Base-by-base conservation (phyloP, 2,113 vertebrate genomes). In the Gallinago jamesoni region DNA sequence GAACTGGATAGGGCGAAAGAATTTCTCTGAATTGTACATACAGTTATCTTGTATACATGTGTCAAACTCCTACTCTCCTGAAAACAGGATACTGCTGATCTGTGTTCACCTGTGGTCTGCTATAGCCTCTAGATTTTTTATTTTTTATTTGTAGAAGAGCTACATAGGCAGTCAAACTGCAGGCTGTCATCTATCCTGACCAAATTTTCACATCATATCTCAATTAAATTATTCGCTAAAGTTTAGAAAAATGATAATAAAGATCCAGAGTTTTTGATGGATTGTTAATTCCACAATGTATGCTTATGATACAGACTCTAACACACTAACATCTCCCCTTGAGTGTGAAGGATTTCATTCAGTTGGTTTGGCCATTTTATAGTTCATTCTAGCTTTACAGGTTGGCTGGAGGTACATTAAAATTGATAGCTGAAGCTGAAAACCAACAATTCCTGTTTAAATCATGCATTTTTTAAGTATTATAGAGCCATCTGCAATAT, bases 401-500 rank as follows among this genome's bases (percentile, higher is more conserved):
- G 0, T 33, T 87, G 52, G 28, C 59, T 66, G 63, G 52, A 62
- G 47, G 57, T 20, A 7, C 30, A 4, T 92, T 72, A 60, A 90
- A 94, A 90, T 53, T 78, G 69, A 68, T 87, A 84, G 93, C 27
- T 93, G 89, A 30, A 84, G 92, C 90, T 73, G 66, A 85, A 89
- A 93, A 68, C 69, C 48, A 94, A 45, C 88, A 56, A 86, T 94
- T 91, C 78, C 78, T 83, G 21, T 75, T 82, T 50, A 5, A 10
- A 43, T 73, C 52, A 10, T 96, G 84, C 80, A 76, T 86, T 91
- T 94, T 90, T 94, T 76, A 90, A 95, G 63, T 86, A 68, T 35
- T 79, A 30, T 60, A 86, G 76, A 85, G 66, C 91, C 87, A 72
- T 68, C 85, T 85, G 74, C 91, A 94, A 86, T 84, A 89, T 95